phyloP scores from a whole-genome alignment of 2,113 vertebrate species.

The Pluvialis apricaria region DNA sequence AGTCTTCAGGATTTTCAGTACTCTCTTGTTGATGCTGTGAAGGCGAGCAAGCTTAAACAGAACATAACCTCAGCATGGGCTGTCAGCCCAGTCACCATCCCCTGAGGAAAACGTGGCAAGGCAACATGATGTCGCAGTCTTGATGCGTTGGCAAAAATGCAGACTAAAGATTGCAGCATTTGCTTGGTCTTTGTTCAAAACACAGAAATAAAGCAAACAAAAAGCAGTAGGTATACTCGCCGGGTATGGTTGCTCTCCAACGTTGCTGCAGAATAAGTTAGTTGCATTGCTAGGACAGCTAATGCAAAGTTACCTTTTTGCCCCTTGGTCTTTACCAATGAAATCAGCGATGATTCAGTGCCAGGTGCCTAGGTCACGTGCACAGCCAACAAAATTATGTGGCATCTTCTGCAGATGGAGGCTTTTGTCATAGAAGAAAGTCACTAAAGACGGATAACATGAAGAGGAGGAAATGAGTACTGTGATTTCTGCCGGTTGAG shows the following conservation, averaged over 20 bases:
- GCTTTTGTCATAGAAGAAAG: slow-evolving; percentile 33
- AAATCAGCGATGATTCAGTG: neutral
- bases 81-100: neutral
- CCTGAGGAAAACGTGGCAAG: neutral
- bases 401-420: slow-evolving; percentile 3
- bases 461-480: slow-evolving; percentile 42
- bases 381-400: neutral
- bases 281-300: neutral
- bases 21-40: neutral
- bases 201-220: neutral
- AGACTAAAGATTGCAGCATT: neutral
- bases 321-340: neutral
- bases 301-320: neutral
- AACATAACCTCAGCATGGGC: neutral
- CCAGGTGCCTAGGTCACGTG: neutral
- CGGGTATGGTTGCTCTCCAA: neutral
- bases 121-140: neutral
- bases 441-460: slow-evolving; percentile 46
- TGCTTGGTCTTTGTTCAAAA: neutral
- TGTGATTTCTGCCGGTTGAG: neutral
- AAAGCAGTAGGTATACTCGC: neutral
- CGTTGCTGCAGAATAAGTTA: neutral
- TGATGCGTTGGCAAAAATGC: neutral
- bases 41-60: neutral
- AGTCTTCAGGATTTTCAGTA: neutral